Percentiles rank a stretch among this genome's conserved stretches.
Evolutionary conservation across 92 coral and sea anemone genomes (phyloP).

Genomic region (Plumapathes pennacea): DNA sequence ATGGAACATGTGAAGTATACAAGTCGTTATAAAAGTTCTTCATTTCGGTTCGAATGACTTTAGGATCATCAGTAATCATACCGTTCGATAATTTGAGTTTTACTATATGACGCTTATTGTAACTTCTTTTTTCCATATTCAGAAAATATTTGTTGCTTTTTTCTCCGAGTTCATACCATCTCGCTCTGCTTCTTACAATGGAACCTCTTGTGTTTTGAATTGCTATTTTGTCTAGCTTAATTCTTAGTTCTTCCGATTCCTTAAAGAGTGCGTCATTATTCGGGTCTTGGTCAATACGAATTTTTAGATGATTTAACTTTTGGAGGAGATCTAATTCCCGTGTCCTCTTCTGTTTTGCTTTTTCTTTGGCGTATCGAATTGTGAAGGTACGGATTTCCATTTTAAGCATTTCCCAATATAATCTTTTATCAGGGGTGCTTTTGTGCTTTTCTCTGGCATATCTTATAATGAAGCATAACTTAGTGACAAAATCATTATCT

Average conservation of each 20-base stretch:
- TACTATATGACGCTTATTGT: slow-evolving; percentile 18
- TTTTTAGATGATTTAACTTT: slow-evolving; percentile 5
- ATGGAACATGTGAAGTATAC: slow-evolving; percentile 2
- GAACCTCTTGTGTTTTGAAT: slow-evolving; percentile 21
- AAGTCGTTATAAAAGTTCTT: slow-evolving; percentile 3
- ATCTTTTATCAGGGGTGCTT: not conserved
- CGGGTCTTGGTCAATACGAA: not conserved
- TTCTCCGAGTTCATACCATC: slow-evolving; percentile 27
- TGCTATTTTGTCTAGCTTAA: slow-evolving; percentile 20
- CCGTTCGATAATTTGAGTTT: slow-evolving; percentile 8
- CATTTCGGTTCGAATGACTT: slow-evolving; percentile 9
- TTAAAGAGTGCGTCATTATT: not conserved
- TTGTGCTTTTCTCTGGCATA: slow-evolving; percentile 15
- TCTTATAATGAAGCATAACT: slow-evolving; percentile 3
- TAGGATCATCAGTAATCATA: slow-evolving; percentile 7
- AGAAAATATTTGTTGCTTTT: slow-evolving; percentile 23
- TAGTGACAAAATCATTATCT: slow-evolving; percentile 11
- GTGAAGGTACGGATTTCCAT: slow-evolving; percentile 26
- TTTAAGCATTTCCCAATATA: slow-evolving; percentile 24
- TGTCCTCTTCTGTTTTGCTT: slow-evolving; percentile 8
- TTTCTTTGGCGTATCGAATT: slow-evolving; percentile 17
- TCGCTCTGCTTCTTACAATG: slow-evolving; percentile 21
- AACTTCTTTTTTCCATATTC: slow-evolving; percentile 22
- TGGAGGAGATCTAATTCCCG: slow-evolving; percentile 6
- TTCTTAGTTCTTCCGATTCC: slow-evolving; percentile 7